A percentile compares a stretch with the other conserved stretches of the same genome.
Conservation (phyloP, 2,888 invertebrate species). For the Bruchidius siliquastri region DNA sequence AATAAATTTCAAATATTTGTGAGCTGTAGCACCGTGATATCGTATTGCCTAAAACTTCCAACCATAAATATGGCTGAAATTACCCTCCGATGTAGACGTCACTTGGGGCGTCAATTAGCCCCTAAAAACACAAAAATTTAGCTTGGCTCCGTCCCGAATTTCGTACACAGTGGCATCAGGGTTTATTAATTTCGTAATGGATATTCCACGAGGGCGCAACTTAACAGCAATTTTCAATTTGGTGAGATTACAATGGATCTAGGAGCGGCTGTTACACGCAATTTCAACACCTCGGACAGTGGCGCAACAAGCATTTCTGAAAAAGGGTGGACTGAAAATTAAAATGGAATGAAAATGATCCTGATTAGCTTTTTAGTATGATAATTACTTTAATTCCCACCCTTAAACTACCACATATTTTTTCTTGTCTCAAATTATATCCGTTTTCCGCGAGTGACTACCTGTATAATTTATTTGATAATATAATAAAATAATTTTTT, state of each 20-base stretch:
- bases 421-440: too few relatives aligned
- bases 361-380: too few relatives aligned
- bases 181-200: constrained; percentile 43
- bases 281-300: constrained; percentile 21
- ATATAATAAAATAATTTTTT: too few relatives aligned
- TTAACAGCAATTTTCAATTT: constrained; percentile 44
- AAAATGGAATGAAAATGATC: neutral
- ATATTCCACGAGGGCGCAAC: constrained; percentile 39
- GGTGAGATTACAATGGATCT: constrained; percentile 16
- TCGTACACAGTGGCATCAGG: constrained; percentile 9
- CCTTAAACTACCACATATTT: too few relatives aligned
- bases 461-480: too few relatives aligned
- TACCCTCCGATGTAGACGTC: neutral
- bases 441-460: too few relatives aligned
- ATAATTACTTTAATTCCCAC: too few relatives aligned
- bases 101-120: neutral
- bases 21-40: neutral
- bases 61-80: neutral
- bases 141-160: neutral
- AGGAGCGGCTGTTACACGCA: constrained; percentile 27
- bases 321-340: neutral
- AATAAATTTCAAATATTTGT: neutral
- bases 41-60: neutral
- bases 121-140: neutral
- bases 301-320: neutral